Conservation (phyloP, 2,888 invertebrate genomes). For the Myathropa florea region DNA sequence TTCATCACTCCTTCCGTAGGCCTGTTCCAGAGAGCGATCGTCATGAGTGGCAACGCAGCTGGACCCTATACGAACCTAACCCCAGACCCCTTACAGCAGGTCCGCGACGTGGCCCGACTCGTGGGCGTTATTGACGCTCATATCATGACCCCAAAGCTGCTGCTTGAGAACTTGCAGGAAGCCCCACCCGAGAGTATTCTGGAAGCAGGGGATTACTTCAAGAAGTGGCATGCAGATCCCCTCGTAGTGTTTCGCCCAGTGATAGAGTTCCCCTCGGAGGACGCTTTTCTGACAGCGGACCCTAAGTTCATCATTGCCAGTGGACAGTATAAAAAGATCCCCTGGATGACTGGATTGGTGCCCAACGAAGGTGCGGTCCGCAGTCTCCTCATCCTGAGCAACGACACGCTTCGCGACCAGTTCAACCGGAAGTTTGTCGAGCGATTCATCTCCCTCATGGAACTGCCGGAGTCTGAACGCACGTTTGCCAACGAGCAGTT, state of each 20-base stretch:
- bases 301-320: slow-evolving; percentile 79
- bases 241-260: slow-evolving; percentile 81
- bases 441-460: slow-evolving; percentile 76
- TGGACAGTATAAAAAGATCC: slow-evolving; percentile 80
- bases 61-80: slow-evolving; percentile 76
- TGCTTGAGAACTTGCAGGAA: slow-evolving; percentile 80
- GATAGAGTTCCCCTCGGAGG: slow-evolving; percentile 78
- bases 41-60: slow-evolving; percentile 81
- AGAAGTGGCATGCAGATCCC: slow-evolving; percentile 82
- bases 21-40: slow-evolving; percentile 81
- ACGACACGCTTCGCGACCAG: slow-evolving; percentile 73
- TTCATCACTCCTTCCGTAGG: slow-evolving; percentile 12
- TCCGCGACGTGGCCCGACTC: slow-evolving; percentile 78
- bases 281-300: slow-evolving; percentile 81
- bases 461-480: slow-evolving; percentile 73
- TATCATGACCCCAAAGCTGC: slow-evolving; percentile 74
- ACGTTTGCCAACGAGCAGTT: slow-evolving; percentile 63
- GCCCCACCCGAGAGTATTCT: slow-evolving; percentile 79
- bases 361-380: slow-evolving; percentile 82
- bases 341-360: slow-evolving; percentile 81
- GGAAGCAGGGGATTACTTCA: slow-evolving; percentile 80
- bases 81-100: slow-evolving; percentile 75
- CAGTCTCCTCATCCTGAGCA: slow-evolving; percentile 78
- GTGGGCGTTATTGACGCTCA: slow-evolving; percentile 78
- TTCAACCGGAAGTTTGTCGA: slow-evolving; percentile 77